Base-by-base conservation (phyloP, 2,888 invertebrate genomes). In the Eilema sororculum region DNA sequence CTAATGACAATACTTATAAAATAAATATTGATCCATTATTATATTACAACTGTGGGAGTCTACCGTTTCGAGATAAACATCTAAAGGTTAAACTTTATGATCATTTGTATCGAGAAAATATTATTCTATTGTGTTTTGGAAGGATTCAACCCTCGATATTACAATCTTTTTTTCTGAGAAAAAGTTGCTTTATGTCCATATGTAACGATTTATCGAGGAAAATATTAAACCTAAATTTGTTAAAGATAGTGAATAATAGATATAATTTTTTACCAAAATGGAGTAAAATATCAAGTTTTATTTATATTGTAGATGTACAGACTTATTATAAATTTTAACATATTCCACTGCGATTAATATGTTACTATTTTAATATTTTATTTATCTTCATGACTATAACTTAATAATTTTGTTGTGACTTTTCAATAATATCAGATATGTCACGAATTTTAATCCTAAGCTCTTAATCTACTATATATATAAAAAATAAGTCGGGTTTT, bases 101-200 rank as follows among this genome's bases (percentile, higher is more conserved):
- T 58, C 28, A 58, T 58, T 28, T 25, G 58, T 58, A 58, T 28
- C 58, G 25, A 25, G 24, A 28, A 25, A 58, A 28, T 58, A 58
- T 58, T 58, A 58, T 58, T 58, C 58, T 25, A 58, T 25, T 58
- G 25, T 58, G 58, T 58, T 58, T 58, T 28, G 65, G 59, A 71
- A 24, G 24, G 58, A 58, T 58, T 58, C 58, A 58, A 16, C 16
- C 28, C 25, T 58, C 6, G 8, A n/a, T 52, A 52, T 52, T n/a
- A n/a, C 52, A 52, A 52, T 52, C n/a, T n/a, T n/a, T 52, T 52
- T 46, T 46, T n/a, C n/a, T 52, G 9, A n/a, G n/a, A 52, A 52
- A 52, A 52, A 52, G 52, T 52, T 52, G 46, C 20, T 46, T 20
- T 20, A 20, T n/a, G n/a, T 16, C 6, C 20, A 20, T 46, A 52